A percentile compares a stretch with the other conserved stretches of the same genome.
Conservation (phyloP, 2,113 vertebrate genomes). For the Pandion haliaetus region DNA sequence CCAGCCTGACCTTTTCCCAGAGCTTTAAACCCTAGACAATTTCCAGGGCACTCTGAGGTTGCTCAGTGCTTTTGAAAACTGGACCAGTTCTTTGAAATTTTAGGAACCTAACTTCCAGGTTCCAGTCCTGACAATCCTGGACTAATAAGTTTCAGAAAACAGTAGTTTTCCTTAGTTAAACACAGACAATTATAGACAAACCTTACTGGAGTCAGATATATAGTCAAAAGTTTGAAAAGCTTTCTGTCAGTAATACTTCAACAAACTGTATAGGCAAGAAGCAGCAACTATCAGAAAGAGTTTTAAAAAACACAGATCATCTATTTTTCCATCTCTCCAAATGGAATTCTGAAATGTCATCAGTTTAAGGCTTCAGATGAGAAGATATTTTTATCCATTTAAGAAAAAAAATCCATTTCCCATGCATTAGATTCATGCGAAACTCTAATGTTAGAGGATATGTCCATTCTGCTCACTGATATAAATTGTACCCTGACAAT, state of each 20-base stretch:
- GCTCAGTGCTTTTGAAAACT: not conserved
- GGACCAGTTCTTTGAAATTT: not conserved
- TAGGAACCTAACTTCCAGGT: not conserved
- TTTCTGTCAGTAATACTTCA: not conserved
- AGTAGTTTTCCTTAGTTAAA: not conserved
- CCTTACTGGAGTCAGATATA: not conserved
- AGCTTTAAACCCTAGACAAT: not conserved
- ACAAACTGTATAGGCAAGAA: not conserved
- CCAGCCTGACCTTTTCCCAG: not conserved
- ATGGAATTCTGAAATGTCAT: constrained; percentile 51
- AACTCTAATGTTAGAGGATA: constrained; percentile 7
- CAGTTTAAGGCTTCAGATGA: constrained; percentile 43
- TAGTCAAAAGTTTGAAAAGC: not conserved
- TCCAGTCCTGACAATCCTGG: not conserved
- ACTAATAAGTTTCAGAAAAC: not conserved
- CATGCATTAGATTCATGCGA: constrained; percentile 14
- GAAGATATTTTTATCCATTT: constrained; percentile 47
- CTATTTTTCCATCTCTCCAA: constrained; percentile 27
- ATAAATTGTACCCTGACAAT: constrained; percentile 42
- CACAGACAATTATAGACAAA: not conserved
- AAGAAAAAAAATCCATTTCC: constrained; percentile 50
- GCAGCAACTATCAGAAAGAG: not conserved
- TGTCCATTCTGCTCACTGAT: constrained; percentile 10
- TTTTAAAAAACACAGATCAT: constrained; percentile 18
- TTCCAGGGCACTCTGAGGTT: not conserved